A percentile compares a stretch with the other conserved stretches of the same genome.
These are phyloP conservation scores for Lycaena phlaeas DNA, from an alignment of 2,888 invertebrate species.

Conservation along the genomic window DNA sequence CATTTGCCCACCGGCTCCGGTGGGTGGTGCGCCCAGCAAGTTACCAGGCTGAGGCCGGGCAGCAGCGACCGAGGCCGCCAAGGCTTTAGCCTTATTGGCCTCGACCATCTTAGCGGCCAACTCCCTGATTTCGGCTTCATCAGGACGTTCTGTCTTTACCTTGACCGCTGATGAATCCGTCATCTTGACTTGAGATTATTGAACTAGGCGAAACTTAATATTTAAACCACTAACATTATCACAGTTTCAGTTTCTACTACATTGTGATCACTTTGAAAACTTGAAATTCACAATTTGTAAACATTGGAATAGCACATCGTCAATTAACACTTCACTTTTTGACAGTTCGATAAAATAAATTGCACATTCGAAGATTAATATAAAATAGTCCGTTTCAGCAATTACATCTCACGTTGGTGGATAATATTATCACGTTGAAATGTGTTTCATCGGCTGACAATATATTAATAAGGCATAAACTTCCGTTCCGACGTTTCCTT, in stretches of 20 bases:
- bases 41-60: conserved; percentile 61
- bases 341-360: conserved; percentile 39
- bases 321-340: conserved; percentile 44
- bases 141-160: conserved; percentile 83
- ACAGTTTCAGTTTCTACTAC: conserved; percentile 37
- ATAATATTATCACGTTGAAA: conserved; percentile 15
- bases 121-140: conserved; percentile 90
- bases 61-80: conserved; percentile 63
- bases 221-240: conserved; percentile 12
- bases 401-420: conserved; percentile 27
- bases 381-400: conserved; percentile 14
- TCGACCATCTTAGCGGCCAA: conserved; percentile 91
- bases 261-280: conserved; percentile 40
- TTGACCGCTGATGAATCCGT: conserved; percentile 49
- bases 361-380: conserved; percentile 13
- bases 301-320: conserved; percentile 45
- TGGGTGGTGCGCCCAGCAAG: conserved; percentile 40
- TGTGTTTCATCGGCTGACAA: conserved; percentile 1
- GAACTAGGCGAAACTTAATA: not conserved
- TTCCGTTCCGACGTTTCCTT: conserved; percentile 32
- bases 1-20: conserved; percentile 58
- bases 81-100: conserved; percentile 80
- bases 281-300: conserved; percentile 46
- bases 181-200: conserved; percentile 32
- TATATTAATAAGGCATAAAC: conserved; percentile 25